phyloP scores from a whole-genome alignment of 2,113 vertebrate genomes.

The Hyaena hyaena region DNA sequence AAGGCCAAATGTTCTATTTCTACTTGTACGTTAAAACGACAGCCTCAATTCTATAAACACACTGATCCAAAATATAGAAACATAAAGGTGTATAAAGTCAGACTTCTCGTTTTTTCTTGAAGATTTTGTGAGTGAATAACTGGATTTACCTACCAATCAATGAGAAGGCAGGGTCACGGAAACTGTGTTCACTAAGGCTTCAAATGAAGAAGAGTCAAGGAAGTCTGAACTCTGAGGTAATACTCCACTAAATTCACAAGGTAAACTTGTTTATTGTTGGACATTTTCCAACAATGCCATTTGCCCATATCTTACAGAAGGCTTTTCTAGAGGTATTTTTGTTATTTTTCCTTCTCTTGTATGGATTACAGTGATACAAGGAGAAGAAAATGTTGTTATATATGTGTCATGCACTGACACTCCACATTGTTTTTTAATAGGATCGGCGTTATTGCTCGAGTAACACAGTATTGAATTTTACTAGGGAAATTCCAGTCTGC shows the following conservation, averaged over 20 bases:
- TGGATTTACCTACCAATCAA: background rate
- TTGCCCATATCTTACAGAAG: background rate
- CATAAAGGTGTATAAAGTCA: background rate
- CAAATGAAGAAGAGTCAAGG: background rate
- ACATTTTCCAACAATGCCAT: background rate
- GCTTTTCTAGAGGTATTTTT: background rate
- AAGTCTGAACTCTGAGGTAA: background rate
- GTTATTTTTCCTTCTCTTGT: background rate
- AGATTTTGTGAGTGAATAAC: background rate
- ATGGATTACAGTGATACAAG: background rate
- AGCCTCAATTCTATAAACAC: background rate
- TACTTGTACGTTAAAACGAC: background rate
- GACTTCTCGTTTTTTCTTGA: background rate
- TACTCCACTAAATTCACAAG: background rate
- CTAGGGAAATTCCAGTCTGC: background rate
- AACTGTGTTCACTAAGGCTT: background rate
- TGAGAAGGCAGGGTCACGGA: background rate
- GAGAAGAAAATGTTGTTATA: too few relatives aligned
- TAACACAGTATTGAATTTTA: background rate
- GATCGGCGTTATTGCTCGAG: background rate
- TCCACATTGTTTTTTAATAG: background rate
- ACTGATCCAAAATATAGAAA: background rate
- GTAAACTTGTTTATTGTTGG: background rate
- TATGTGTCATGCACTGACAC: background rate
- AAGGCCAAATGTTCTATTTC: background rate